phyloP scores from a whole-genome alignment of 2,888 invertebrate species.

The Epiblema foenella region DNA sequence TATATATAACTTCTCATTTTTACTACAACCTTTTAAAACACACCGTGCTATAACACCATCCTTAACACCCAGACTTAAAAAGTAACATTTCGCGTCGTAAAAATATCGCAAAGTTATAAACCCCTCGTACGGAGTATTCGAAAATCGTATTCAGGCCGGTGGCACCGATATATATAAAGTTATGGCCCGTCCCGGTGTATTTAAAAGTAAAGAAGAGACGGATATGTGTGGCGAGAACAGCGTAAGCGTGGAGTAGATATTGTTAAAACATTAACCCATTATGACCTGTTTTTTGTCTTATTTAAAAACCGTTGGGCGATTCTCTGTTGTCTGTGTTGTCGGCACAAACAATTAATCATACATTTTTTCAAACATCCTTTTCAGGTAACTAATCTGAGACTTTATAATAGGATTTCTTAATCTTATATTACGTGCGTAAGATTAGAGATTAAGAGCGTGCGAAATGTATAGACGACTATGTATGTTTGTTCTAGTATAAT shows the following conservation, averaged over 20 bases:
- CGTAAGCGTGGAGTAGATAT: conserved; percentile 50
- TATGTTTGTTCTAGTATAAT: no score
- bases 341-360: no score
- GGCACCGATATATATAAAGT: conserved; percentile 51
- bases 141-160: conserved; percentile 32
- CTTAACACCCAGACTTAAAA: not conserved
- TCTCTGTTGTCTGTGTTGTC: no score
- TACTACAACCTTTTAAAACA: not conserved
- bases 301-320: no score
- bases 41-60: not conserved
- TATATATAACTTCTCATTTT: no score
- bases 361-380: no score
- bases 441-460: no score
- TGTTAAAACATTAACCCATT: not conserved
- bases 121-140: conserved; percentile 26
- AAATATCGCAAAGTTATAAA: conserved; percentile 30
- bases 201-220: conserved; percentile 74
- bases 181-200: conserved; percentile 72
- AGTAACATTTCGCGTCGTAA: conserved; percentile 4
- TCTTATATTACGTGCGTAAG: no score
- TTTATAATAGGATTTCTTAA: no score
- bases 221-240: conserved; percentile 62
- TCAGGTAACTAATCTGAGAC: no score
- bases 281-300: no score
- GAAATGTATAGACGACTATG: no score